Evolutionary conservation across 2,888 invertebrate species (phyloP), one percentile per base, ranked within the genome.

Genomic region (Amphipyra berbera): DNA sequence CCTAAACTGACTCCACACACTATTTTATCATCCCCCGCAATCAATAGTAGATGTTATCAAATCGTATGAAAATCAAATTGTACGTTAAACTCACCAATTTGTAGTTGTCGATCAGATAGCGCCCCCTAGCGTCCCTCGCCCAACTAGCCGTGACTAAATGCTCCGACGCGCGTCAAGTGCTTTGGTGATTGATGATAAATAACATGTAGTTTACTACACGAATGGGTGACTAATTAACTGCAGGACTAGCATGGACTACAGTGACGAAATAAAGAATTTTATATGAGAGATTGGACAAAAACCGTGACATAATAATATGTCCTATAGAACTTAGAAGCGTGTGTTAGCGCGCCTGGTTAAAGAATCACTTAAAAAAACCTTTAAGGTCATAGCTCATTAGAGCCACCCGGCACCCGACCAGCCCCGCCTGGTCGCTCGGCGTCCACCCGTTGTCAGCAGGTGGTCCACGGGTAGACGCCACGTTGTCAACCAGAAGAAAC

Each of bases 91-190:
- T 70, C 64, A 73, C 58, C 69, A 68, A 57, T 64, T 66, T 66
- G 67, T 66, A 42, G 49, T 62, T 63, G 68, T 42, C 50, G 79
- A 72, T 68, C 63, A 68, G 78, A 79, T 30, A 30, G 30, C 30
- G 30, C 30, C 30, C 56, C 30, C 67, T 69, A 59, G 62, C 59
- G 68, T 21, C n/a, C 56, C 50, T 6, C 6, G 58, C 49, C 56
- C 48, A 77, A 81, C 75, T 61, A 73, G 61, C 78, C 83, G 84
- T 82, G 75, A 83, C 83, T 82, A 83, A 85, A 79, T 61, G 68
- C 40, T 41, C 21, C 37, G 63, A 30, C 49, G 59, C 47, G 56
- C 60, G 45, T 68, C 62, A 64, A 49, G 61, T 47, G 48, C 2
- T 10, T 4, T 30, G 15, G 8, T 50, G 59, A 69, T 69, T 75